Percentiles rank a stretch among this genome's conserved stretches.
phyloP scores from a whole-genome alignment of 2,113 vertebrate genomes.

The Amia ocellicauda region DNA sequence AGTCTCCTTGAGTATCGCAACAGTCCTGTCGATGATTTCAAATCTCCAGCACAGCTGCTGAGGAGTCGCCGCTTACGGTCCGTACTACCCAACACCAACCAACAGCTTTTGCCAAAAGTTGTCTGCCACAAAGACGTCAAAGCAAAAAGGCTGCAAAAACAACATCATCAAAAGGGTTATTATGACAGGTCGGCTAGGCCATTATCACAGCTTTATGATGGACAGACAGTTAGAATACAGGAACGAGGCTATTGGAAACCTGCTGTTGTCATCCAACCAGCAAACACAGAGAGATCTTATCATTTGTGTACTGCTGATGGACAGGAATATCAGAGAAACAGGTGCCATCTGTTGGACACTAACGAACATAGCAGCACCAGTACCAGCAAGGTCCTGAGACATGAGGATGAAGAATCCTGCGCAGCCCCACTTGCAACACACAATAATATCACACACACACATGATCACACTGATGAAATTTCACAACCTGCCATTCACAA shows the following conservation, averaged over 20 bases:
- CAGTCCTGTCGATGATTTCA: too few relatives aligned
- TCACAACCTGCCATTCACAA: too few relatives aligned
- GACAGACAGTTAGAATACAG: slow-evolving; percentile 8
- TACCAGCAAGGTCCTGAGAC: too few relatives aligned
- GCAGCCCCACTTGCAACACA: too few relatives aligned
- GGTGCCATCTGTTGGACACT: slow-evolving; percentile 12
- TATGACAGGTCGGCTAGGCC: slow-evolving; percentile 22
- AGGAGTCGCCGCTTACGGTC: slow-evolving; percentile 20
- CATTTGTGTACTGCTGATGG: slow-evolving; percentile 16
- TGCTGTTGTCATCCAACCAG: slow-evolving; percentile 16
- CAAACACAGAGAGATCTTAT: slow-evolving; percentile 19
- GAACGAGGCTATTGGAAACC: slow-evolving; percentile 24
- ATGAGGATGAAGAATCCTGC: too few relatives aligned
- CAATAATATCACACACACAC: too few relatives aligned
- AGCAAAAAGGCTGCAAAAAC: slow-evolving; percentile 1
- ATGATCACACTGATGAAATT: too few relatives aligned
- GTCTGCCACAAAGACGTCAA: not conserved
- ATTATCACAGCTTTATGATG: not conserved
- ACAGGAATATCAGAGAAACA: slow-evolving; percentile 16
- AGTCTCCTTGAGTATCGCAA: slow-evolving; percentile 21
- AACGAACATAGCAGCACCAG: too few relatives aligned
- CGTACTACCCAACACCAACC: slow-evolving; percentile 17
- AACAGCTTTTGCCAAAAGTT: slow-evolving; percentile 20
- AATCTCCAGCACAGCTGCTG: slow-evolving; percentile 23
- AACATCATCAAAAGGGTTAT: slow-evolving; percentile 22